Percentiles rank a stretch among this genome's conserved stretches.
Conservation (phyloP, 2,888 invertebrate species). For the Tinea trinotella region DNA sequence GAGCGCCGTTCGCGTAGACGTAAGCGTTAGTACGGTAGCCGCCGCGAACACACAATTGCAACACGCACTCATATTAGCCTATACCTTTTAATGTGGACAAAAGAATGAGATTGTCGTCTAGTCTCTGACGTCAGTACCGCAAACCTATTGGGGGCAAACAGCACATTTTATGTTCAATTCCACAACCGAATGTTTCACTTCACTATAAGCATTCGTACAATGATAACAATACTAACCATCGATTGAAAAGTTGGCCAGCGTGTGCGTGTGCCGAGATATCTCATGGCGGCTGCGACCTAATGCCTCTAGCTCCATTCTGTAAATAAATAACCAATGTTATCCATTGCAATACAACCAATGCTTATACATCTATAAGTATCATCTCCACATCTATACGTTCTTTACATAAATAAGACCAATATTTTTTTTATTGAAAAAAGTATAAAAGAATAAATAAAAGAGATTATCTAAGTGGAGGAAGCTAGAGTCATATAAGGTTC, state of each 20-base stretch:
- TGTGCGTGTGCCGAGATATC: slow-evolving; percentile 49
- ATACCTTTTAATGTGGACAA: slow-evolving; percentile 68
- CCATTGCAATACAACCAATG: no score
- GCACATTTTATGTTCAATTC: slow-evolving; percentile 25
- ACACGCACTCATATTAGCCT: slow-evolving; percentile 67
- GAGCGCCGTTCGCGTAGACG: neutral
- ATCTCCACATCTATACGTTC: no score
- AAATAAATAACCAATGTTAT: slow-evolving; percentile 22
- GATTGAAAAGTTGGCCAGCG: slow-evolving; percentile 57
- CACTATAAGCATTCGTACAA: neutral
- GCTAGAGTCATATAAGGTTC: no score
- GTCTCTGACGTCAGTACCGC: slow-evolving; percentile 70
- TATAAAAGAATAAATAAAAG: no score
- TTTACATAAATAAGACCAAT: no score
- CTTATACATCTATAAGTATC: no score
- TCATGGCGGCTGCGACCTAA: slow-evolving; percentile 71
- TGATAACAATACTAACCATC: slow-evolving; percentile 39
- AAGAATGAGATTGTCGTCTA: slow-evolving; percentile 67
- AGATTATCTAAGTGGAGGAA: no score
- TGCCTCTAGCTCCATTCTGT: slow-evolving; percentile 82
- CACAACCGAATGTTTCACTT: neutral
- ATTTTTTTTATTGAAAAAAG: no score
- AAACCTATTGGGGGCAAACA: slow-evolving; percentile 68
- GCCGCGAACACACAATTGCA: slow-evolving; percentile 37
- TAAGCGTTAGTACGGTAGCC: slow-evolving; percentile 27